Percentiles rank a stretch among this genome's conserved stretches.
Evolutionary conservation across 1,140 invertebrate genomes (phyloP).

Genomic region (Anastrepha ludens): DNA sequence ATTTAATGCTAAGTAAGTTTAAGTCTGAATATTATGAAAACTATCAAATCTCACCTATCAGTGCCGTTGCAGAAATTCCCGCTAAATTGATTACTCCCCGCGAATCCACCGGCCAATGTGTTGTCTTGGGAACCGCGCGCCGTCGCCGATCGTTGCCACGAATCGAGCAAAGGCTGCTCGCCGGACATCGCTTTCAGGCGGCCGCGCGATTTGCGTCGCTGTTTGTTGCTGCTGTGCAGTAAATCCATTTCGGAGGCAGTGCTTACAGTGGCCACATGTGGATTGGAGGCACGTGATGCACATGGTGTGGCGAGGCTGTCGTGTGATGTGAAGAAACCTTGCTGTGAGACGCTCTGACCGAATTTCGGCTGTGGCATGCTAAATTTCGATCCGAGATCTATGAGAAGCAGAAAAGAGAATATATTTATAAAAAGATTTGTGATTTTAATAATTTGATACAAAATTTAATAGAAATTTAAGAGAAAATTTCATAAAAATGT

Average conservation of each 20-base stretch:
- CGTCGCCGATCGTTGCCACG: conserved; percentile 71
- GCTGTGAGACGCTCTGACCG: conserved; percentile 76
- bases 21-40: no score
- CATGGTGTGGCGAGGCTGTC: conserved; percentile 83
- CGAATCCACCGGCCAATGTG: conserved; percentile 65
- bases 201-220: conserved; percentile 80
- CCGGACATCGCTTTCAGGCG: conserved; percentile 77
- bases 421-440: neutral
- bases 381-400: conserved; percentile 82
- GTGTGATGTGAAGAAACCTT: conserved; percentile 81
- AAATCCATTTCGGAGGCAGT: conserved; percentile 85
- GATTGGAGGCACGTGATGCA: conserved; percentile 73
- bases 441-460: no score
- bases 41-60: conserved; percentile 65
- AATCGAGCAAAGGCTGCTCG: conserved; percentile 71
- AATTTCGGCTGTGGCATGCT: conserved; percentile 77
- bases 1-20: no score
- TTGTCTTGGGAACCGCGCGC: conserved; percentile 71
- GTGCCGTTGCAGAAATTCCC: conserved; percentile 74
- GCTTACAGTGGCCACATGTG: conserved; percentile 79
- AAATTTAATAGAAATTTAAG: no score
- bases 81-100: conserved; percentile 67
- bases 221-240: conserved; percentile 76
- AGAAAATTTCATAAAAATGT: no score
- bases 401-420: neutral